Conservation (phyloP, 2,888 invertebrate species). For the Phortica okadai region DNA sequence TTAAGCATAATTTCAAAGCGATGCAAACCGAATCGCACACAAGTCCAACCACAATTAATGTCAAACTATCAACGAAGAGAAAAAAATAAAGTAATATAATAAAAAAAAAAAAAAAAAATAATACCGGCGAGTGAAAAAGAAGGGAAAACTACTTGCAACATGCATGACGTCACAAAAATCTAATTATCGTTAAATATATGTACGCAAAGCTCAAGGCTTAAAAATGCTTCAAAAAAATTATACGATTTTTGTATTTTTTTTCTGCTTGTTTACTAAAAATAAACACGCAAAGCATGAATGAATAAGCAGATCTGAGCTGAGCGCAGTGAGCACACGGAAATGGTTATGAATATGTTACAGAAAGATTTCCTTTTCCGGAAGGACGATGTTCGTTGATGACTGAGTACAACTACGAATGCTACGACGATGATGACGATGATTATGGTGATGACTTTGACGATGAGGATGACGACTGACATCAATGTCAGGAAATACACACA, state of each 20-base stretch:
- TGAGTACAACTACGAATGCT: neutral
- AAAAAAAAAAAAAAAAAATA: too few relatives aligned
- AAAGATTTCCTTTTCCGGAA: conserved; percentile 8
- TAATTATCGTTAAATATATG: neutral
- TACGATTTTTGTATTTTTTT: neutral
- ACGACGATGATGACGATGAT: neutral
- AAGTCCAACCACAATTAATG: too few relatives aligned
- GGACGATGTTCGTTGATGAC: neutral
- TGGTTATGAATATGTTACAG: conserved; percentile 18
- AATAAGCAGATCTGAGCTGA: neutral
- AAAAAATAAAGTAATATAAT: too few relatives aligned
- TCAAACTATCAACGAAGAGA: too few relatives aligned
- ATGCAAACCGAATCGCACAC: neutral
- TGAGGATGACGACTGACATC: conserved; percentile 16
- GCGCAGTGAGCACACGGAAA: conserved; percentile 5
- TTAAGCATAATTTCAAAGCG: neutral
- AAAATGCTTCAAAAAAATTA: conserved; percentile 4
- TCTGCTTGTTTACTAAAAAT: neutral
- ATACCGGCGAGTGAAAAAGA: too few relatives aligned
- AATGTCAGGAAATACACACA: conserved; percentile 22
- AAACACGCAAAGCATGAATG: conserved; percentile 6
- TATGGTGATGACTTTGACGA: neutral
- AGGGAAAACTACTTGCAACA: neutral
- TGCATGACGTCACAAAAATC: conserved; percentile 1
- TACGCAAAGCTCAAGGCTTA: neutral